A percentile compares a stretch with the other conserved stretches of the same genome.
phyloP scores from a whole-genome alignment of 2,113 vertebrate genomes.

The Xenus cinereus region DNA sequence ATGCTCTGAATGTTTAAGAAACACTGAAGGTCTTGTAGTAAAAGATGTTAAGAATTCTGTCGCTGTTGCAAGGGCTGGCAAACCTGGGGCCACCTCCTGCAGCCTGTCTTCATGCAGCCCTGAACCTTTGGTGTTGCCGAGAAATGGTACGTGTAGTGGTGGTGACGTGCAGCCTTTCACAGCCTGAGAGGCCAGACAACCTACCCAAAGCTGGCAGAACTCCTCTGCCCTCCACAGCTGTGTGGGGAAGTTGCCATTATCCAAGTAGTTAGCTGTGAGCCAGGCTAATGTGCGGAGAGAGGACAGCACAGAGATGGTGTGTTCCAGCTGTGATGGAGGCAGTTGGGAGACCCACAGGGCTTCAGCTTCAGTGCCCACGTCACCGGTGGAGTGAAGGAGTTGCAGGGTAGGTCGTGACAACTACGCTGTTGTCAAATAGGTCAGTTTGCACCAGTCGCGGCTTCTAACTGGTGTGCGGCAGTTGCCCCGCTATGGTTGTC shows the following conservation, averaged over 20 bases:
- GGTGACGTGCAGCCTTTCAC: neutral
- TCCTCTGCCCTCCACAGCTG: neutral
- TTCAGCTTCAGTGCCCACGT: neutral
- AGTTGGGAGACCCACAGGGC: neutral
- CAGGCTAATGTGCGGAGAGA: neutral
- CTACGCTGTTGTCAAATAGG: neutral
- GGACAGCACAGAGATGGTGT: neutral
- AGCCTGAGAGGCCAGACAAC: neutral
- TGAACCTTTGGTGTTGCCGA: neutral
- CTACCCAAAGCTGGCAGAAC: neutral
- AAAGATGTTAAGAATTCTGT: neutral
- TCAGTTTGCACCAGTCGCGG: fast-evolving
- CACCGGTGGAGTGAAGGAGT: neutral
- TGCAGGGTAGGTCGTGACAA: fast-evolving
- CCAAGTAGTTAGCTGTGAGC: neutral
- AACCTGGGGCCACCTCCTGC: neutral
- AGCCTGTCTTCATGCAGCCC: fast-evolving
- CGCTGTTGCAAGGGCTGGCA: neutral
- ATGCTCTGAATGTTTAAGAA: neutral
- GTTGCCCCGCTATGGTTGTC: neutral
- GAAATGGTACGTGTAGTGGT: fast-evolving
- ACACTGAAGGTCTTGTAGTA: neutral
- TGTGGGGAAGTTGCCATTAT: neutral
- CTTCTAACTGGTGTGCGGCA: neutral
- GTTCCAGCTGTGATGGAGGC: neutral